These are phyloP conservation scores for Cossypha niveicapilla DNA, from an alignment of 2,797 vertebrate genomes.

Conservation along the genomic window DNA sequence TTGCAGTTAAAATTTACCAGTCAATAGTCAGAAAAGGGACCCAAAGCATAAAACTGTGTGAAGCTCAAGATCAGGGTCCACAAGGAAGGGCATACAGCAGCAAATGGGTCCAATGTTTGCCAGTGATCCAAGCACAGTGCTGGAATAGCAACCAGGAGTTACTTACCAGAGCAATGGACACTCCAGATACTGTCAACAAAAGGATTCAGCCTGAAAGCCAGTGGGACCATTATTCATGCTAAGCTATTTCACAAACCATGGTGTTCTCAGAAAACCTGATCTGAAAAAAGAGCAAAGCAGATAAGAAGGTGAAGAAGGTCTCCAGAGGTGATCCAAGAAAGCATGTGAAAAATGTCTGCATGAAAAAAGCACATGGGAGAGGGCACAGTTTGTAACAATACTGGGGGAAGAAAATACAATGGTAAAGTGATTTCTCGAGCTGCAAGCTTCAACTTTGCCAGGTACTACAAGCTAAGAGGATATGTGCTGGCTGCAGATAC, in stretches of 20 bases:
- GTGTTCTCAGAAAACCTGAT: constrained; percentile 23
- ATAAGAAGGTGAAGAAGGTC: constrained; percentile 25
- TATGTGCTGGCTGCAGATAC: neutral
- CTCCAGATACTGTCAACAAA: neutral
- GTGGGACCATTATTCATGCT: neutral
- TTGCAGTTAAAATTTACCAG: neutral
- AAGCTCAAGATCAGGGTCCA: neutral
- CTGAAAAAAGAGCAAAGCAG: neutral
- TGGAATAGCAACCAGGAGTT: neutral
- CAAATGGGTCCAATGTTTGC: neutral
- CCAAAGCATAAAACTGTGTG: neutral
- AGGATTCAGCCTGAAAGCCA: constrained; percentile 3
- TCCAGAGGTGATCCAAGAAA: neutral
- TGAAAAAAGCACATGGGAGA: neutral
- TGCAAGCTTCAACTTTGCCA: neutral
- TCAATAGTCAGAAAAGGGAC: neutral
- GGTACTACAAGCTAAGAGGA: neutral
- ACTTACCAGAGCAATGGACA: neutral
- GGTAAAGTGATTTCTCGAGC: neutral
- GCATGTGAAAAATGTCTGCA: constrained; percentile 21
- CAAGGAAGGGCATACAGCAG: neutral
- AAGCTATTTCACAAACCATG: neutral
- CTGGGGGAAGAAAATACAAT: neutral
- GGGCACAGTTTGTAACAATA: neutral
- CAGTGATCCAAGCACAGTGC: neutral